Conservation (phyloP, 2,888 invertebrate genomes). For the Andrena bicolor region DNA sequence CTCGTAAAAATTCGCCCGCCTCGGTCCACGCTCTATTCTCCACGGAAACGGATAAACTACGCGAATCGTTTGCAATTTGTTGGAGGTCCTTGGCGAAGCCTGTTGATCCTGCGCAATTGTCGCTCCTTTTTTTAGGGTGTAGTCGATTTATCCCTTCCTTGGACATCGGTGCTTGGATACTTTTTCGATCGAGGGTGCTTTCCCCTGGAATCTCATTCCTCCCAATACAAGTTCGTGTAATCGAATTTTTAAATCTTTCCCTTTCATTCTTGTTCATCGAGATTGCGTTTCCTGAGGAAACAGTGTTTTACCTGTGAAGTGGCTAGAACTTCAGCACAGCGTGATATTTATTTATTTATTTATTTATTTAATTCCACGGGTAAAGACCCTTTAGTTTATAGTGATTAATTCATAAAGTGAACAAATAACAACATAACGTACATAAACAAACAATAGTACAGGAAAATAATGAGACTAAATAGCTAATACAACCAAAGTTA, state of each 20-base stretch:
- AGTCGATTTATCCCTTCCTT: slow-evolving; percentile 34
- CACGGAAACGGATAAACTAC: slow-evolving; percentile 45
- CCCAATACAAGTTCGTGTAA: not conserved
- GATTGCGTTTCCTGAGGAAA: too few species aligned
- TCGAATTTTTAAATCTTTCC: not conserved
- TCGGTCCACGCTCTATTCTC: slow-evolving; percentile 26
- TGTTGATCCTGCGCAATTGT: slow-evolving; percentile 58
- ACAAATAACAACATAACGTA: too few species aligned
- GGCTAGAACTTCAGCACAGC: too few species aligned
- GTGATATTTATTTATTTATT: too few species aligned
- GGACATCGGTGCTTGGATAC: not conserved
- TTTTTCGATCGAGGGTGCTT: slow-evolving; percentile 1
- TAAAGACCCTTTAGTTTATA: too few species aligned
- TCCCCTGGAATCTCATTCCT: not conserved
- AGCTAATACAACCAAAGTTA: too few species aligned
- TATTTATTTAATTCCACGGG: too few species aligned
- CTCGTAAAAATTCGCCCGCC: slow-evolving; percentile 59
- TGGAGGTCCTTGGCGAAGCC: slow-evolving; percentile 44
- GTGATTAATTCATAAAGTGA: too few species aligned
- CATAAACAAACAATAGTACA: too few species aligned
- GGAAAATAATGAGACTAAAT: too few species aligned
- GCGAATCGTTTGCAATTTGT: slow-evolving; percentile 62
- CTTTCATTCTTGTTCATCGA: too few species aligned
- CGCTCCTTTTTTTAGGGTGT: slow-evolving; percentile 23
- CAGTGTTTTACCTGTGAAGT: too few species aligned